Base-by-base conservation (phyloP, 2,113 vertebrate species). In the Mormyrus lacerda region DNA sequence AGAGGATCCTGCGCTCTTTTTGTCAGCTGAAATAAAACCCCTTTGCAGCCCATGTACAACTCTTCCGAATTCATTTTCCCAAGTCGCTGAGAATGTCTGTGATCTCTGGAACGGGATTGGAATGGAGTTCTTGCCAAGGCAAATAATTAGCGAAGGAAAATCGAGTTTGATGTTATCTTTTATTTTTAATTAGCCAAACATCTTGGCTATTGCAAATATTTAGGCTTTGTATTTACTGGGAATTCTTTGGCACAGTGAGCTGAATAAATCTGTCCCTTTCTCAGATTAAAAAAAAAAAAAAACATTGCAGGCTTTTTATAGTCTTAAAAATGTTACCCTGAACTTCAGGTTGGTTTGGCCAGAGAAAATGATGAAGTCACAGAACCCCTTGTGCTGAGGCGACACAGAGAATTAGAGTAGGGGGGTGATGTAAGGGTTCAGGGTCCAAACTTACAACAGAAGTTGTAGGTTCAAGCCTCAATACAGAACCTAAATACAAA, bases 141-240 rank as follows among this genome's bases (percentile, higher is more conserved):
- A 84, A 91, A 92, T 89, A 85, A 89, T 92, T 91, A 91, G 73
- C 47, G 89, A 39, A 58, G 50, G 73, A 87, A 91, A 87, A 93
- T 89, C 85, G 87, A 31, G 39, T 90, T 51, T 89, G 91, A 91
- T 87, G 15, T 73, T 85, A 91, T 90, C 89, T 89, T 42, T 13
- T 48, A 45, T 73, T n/a, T 15, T 55, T 84, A 58, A 45, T 89
- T 82, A 79, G 82, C 27, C 69, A 89, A 86, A 69, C 55, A 42
- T 45, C 31, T 76, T 31, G 39, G 84, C 31, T 17, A 76, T 87
- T 17, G 58, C 35, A 42, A 87, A 76, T n/a, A 76, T 90, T 73
- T 87, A 53, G 39, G 27, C 61, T 65, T n/a, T 17, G n/a, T 89
- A 79, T 85, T 87, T 88, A 27, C 87, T 88, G n/a, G 35, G 79